Conservation (phyloP, 2,888 invertebrate species). For the Halictus ligatus region DNA sequence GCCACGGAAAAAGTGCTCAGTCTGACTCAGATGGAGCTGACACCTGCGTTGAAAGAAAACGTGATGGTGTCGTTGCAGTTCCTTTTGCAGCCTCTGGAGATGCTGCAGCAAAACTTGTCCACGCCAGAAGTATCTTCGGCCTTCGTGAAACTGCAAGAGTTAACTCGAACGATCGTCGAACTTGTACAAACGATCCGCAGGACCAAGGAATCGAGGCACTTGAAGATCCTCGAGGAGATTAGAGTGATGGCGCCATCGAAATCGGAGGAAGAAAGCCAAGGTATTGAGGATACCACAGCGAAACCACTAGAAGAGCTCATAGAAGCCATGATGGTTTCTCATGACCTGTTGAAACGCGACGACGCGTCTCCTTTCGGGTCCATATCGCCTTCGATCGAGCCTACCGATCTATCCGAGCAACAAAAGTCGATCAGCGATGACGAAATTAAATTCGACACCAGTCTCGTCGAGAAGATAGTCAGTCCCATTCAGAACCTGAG, state of each 20-base stretch:
- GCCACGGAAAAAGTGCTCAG: conserved; percentile 45
- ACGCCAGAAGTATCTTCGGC: conserved; percentile 2
- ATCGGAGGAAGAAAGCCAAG: conserved; percentile 61
- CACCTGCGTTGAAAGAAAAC: conserved; percentile 59
- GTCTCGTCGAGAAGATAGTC: conserved; percentile 43
- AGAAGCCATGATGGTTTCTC: conserved; percentile 72
- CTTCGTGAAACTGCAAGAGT: not conserved
- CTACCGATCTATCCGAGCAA: conserved; percentile 34
- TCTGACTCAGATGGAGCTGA: conserved; percentile 45
- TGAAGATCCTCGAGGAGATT: conserved; percentile 26
- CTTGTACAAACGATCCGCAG: conserved; percentile 28
- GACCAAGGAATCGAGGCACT: conserved; percentile 29
- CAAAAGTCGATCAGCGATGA: conserved; percentile 32
- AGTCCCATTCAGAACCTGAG: conserved; percentile 45
- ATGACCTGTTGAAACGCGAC: conserved; percentile 44
- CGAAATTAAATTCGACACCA: conserved; percentile 19
- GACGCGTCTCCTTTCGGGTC: conserved; percentile 42
- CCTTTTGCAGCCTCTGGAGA: conserved; percentile 62
- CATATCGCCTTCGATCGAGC: conserved; percentile 54
- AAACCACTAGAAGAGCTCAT: conserved; percentile 75
- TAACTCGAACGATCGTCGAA: conserved; percentile 10
- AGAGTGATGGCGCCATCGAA: conserved; percentile 1
- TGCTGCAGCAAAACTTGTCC: conserved; percentile 33
- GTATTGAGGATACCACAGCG: conserved; percentile 73
- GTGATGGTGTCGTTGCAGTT: conserved; percentile 57